A percentile compares a stretch with the other conserved stretches of the same genome.
Conservation (phyloP, 2,888 invertebrate species). For the Drosophila cognata region DNA sequence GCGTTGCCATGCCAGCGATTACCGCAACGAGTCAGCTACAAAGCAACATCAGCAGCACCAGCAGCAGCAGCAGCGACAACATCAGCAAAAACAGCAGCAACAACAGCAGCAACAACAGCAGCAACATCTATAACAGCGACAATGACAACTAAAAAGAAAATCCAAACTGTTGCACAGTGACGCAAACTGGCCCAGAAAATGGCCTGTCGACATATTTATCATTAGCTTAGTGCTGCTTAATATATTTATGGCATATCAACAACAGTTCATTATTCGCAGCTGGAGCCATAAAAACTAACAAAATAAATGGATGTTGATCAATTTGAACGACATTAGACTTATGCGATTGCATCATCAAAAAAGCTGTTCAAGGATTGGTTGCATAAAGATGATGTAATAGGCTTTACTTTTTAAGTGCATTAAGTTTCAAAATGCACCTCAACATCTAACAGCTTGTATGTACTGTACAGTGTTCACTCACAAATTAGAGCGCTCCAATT, state of each 20-base stretch:
- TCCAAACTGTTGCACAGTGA: constrained; percentile 44
- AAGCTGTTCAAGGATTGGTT: constrained; percentile 7
- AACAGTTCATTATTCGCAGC: constrained; percentile 23
- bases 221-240: constrained; percentile 22
- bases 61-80: not conserved
- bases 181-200: constrained; percentile 26
- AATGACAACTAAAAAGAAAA: constrained; percentile 30
- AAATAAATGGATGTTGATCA: constrained; percentile 17
- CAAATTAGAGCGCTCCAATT: not conserved
- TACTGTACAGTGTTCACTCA: not conserved
- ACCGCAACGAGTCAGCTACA: constrained; percentile 37
- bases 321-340: not conserved
- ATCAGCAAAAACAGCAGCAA: not conserved
- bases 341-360: constrained; percentile 3
- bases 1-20: constrained; percentile 52
- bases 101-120: not conserved
- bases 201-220: constrained; percentile 37
- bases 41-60: not conserved
- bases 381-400: constrained; percentile 9
- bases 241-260: constrained; percentile 36
- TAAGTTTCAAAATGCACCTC: not conserved
- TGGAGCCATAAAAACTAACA: constrained; percentile 6
- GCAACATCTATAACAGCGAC: constrained; percentile 14
- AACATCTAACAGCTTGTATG: not conserved
- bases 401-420: not conserved